Evolutionary conservation across 1,140 invertebrate genomes (phyloP), one percentile per base, ranked within the genome.

Genomic region (Battus philenor): DNA sequence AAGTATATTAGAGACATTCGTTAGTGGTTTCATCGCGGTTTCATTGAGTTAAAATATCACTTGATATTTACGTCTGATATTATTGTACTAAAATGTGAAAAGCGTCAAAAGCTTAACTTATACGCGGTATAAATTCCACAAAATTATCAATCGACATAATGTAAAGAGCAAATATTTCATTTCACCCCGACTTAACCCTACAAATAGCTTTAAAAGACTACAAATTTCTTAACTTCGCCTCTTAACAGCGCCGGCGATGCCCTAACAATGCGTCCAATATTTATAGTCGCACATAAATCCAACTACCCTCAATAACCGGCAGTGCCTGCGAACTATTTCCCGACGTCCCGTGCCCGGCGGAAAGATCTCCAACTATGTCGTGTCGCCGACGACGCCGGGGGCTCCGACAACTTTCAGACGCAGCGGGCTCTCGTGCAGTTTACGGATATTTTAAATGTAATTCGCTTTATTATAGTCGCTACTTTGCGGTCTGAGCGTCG

Each of bases 321-420:
- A 20, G 9, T 12, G 32, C 32, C 20, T 34, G 7, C 15, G n/a
- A 34, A 34, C 32, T 17, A 34, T 34, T 34, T 18, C 20, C 32
- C 32, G 6, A 3, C 15, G 32, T 34, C 7, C 9, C n/a, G 32
- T 20, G 20, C n/a, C 32, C 15, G 17, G 32, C 10, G 16, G 32
- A 34, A 34, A 17, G 15, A 34, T 20, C 32, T 17, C 32, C 16
- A 34, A 34, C 32, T 34, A 34, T 34, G 32, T 34, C 32, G 32
- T 34, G 32, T 34, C 18, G 2, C 18, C 18, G 18, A 20, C 32
- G 32, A 10, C 11, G 32, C 32, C 32, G 32, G 32, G 16, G 32
- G 32, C 17, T 18, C 15, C 20, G 9, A 9, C 16, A 34, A 15
- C 17, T 34, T 20, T 17, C 11, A 13, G 13, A 34, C 11, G 4